Base-by-base conservation (phyloP, 2,797 vertebrate species). In the Pantherophis vulpinus region DNA sequence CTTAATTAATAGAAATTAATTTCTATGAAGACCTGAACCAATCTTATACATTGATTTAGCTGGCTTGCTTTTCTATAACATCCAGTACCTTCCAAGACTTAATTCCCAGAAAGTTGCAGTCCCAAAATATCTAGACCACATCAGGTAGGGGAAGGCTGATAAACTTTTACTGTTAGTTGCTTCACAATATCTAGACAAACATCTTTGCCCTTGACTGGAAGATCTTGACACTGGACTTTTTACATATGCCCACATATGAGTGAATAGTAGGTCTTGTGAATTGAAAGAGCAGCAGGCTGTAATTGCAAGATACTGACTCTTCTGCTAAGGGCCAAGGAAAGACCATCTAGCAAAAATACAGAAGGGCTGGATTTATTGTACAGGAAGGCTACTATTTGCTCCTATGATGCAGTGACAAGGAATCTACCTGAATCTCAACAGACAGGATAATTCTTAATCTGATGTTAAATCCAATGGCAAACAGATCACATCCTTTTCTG, bases 401-500 rank as follows among this genome's bases (percentile, higher is more conserved):
- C 58, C 55, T 86, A 61, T n/a, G 60, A 51, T 16, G 27, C 12
- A 42, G 37, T 91, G 79, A 92, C 29, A 93, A 92, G 3, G 37
- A 95, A 83, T 58, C 70, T 90, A 51, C 87, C 83, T 93, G 90
- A 94, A 59, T 0, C n/a, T 32, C 55, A 18, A n/a, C 2, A 32
- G 37, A 92, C 74, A 95, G 20, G 54, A 42, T 92, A 95, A 87
- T 10, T 86, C 1, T 58, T 79, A 29, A 63, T 86, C 63, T 32
- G 59, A 89, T 63, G 79, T 86, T 86, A 27, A 88, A 90, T 54
- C 89, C 54, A 13, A 9, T 3, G 95, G 0, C 0, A 86, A 32
- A 86, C 92, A 94, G 88, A 70, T 87, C 94, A 23, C 56, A 20
- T 13, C 59, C 93, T 32, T 63, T 94, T 92, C 1, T 70, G 47